Conservation (phyloP, 1,140 invertebrate genomes). For the Bombus superbus region DNA sequence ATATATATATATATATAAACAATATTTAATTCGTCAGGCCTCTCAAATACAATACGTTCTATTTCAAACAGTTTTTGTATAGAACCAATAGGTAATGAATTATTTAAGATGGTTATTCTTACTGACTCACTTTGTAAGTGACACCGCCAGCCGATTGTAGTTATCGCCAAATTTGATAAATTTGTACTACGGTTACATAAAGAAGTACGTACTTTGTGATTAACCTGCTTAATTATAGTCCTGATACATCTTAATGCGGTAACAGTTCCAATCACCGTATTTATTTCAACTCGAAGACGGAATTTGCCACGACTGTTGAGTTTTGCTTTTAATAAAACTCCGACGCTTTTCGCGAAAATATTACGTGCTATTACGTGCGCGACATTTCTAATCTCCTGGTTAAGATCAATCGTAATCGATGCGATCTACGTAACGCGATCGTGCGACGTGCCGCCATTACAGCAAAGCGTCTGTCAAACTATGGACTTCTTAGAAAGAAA, state of each 20-base stretch:
- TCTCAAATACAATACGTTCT: too few species aligned
- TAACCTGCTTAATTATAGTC: too few species aligned
- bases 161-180: neutral
- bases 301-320: neutral
- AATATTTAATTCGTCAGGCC: too few species aligned
- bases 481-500: neutral
- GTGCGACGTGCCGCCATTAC: neutral
- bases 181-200: neutral
- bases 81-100: too few species aligned
- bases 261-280: neutral
- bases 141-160: too few species aligned
- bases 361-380: conserved; percentile 17
- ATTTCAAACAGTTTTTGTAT: too few species aligned
- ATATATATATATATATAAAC: too few species aligned
- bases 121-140: too few species aligned
- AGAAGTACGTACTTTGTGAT: neutral
- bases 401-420: neutral
- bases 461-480: neutral
- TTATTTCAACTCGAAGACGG: neutral
- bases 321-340: neutral
- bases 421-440: neutral
- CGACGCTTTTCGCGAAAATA: neutral
- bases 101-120: too few species aligned
- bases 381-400: neutral
- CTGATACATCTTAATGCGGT: neutral